Base-by-base conservation (phyloP, 2,888 invertebrate species). In the Cerastis leucographa region DNA sequence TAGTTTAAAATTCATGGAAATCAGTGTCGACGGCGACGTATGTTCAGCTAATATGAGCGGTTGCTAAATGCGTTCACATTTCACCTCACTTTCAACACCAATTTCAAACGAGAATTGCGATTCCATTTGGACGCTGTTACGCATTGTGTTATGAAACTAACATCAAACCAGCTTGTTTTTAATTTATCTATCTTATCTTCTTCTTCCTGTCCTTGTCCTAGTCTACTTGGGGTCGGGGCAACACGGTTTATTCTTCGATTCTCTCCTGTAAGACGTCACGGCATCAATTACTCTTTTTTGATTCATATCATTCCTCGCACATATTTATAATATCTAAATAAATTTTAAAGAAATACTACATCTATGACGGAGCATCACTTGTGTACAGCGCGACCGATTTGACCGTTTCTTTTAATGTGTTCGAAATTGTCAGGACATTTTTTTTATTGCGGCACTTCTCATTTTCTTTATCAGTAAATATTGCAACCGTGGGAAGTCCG, bases 1-100 rank as follows among this genome's bases (percentile, higher is more conserved):
- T 72, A 25, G 40, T 71, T 69, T 71, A 67, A 74, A 78, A 82
- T 83, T 72, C 67, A 83, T 77, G 67, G 35, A 73, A 73, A 77
- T 71, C n/a, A 46, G 59, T 35, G 49, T 35, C 51, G 14, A 65
- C 42, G n/a, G 25, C 51, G 14, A 65, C 40, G 19, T 46, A 25
- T 44, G 64, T 64, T 56, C 81, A 71, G 73, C 54, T 71, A 14
- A 73, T 68, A 81, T 72, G 64, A 61, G 71, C 49, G 54, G 66
- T 70, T 71, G 49, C 19, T 61, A 82, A 78, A 85, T 68, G 59
- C 67, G 77, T 76, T 74, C 62, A 74, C 35, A 25, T 80, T 75
- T 66, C n/a, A 49, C 54, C 29, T 69, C 61, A 61, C 49, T 75
- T 85, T 62, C 59, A 54, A 80, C 62, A 59, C 14, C 25, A 25